Conservation (phyloP, 2,113 vertebrate genomes). For the Xenopus borealis region DNA sequence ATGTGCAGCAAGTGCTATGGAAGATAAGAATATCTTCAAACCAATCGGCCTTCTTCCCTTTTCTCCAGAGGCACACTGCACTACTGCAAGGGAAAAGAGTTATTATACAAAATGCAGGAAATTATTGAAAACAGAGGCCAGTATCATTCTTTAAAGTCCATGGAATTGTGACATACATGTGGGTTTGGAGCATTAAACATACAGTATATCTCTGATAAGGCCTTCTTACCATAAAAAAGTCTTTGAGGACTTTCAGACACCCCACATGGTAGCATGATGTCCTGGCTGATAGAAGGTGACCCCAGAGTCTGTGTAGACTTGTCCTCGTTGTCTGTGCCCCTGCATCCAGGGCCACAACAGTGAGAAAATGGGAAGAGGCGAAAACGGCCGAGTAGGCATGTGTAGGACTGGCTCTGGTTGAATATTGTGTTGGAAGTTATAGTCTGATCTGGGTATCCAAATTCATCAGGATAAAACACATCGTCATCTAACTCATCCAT, state of each 20-base stretch:
- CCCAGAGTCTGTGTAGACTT: slow-evolving; percentile 78
- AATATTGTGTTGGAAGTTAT: slow-evolving; percentile 69
- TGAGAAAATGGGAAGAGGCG: slow-evolving; percentile 75
- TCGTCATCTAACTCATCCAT: slow-evolving; percentile 75
- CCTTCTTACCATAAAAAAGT: slow-evolving; percentile 78
- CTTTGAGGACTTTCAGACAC: slow-evolving; percentile 74
- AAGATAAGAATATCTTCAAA: no score
- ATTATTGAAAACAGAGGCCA: no score
- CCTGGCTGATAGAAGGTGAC: slow-evolving; percentile 70
- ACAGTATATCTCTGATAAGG: no score
- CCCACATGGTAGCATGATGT: slow-evolving; percentile 79
- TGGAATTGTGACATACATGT: no score
- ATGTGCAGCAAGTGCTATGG: no score
- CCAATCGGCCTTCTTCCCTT: no score
- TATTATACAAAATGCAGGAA: no score
- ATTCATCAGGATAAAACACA: slow-evolving; percentile 74
- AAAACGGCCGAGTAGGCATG: slow-evolving; percentile 66
- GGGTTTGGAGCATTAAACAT: no score
- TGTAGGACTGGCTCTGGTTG: slow-evolving; percentile 71
- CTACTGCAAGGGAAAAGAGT: no score
- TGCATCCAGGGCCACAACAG: slow-evolving; percentile 72
- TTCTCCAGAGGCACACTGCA: no score
- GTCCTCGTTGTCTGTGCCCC: slow-evolving; percentile 71
- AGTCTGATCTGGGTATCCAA: slow-evolving; percentile 66
- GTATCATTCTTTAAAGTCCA: no score